Conservation (phyloP, 2,888 invertebrate species). For the Pardosa pseudoannulata region DNA sequence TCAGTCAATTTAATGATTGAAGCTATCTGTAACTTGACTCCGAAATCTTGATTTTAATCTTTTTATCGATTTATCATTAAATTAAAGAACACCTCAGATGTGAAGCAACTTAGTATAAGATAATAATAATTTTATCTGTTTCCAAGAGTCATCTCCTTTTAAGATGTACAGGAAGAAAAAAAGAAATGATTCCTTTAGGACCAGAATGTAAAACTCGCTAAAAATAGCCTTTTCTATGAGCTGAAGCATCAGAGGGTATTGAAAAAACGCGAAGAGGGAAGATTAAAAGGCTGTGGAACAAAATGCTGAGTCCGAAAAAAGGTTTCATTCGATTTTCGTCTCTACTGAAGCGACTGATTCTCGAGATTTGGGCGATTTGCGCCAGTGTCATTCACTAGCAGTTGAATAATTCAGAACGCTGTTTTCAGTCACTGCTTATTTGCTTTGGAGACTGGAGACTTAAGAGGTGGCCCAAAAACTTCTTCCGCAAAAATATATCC, state of each 20-base stretch:
- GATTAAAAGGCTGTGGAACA: conserved; percentile 35
- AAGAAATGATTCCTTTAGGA: not conserved
- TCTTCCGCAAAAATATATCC: conserved; percentile 22
- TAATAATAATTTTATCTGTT: conserved; percentile 4
- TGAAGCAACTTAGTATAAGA: not conserved
- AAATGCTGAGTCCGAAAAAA: conserved; percentile 62
- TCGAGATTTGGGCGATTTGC: conserved; percentile 25
- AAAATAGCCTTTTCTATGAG: conserved; percentile 35
- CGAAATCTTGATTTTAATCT: too few relatives aligned
- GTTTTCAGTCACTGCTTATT: conserved; percentile 47
- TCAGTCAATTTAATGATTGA: too few relatives aligned
- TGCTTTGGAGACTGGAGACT: conserved; percentile 24
- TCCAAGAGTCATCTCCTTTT: not conserved
- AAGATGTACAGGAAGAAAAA: not conserved
- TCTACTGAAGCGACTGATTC: conserved; percentile 51
- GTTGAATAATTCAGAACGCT: conserved; percentile 53
- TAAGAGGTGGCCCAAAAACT: conserved; percentile 18
- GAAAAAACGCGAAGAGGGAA: conserved; percentile 17
- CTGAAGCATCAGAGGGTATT: conserved; percentile 34
- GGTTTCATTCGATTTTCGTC: conserved; percentile 56
- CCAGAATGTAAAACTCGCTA: conserved; percentile 16
- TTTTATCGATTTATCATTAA: too few relatives aligned
- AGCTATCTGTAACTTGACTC: too few relatives aligned
- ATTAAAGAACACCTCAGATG: not conserved
- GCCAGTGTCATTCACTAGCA: conserved; percentile 18